Evolutionary conservation across 1,140 invertebrate genomes (phyloP).

Genomic region (Drosophila parabipectinata): DNA sequence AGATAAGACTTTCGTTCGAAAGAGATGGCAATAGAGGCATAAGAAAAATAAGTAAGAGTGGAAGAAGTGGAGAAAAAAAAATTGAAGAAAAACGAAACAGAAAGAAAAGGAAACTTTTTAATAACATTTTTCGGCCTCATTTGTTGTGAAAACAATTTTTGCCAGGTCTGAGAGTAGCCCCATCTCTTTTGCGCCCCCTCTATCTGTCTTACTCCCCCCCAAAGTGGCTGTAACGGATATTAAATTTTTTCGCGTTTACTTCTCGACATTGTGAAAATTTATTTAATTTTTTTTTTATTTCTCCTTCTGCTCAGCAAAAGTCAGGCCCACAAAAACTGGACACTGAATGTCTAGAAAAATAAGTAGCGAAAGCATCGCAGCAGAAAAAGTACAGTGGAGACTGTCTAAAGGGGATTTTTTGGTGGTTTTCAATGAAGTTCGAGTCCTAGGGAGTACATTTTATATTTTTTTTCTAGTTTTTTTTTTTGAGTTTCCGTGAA

Average conservation of each 20-base stretch:
- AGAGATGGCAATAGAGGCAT: not conserved
- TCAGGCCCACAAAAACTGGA: conserved; percentile 39
- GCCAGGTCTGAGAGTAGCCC: conserved; percentile 44
- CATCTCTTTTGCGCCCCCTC: not conserved
- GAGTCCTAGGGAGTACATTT: not conserved
- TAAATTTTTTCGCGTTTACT: conserved; percentile 78
- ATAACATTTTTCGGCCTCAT: conserved; percentile 82
- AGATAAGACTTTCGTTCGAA: conserved; percentile 24
- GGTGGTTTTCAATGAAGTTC: not conserved
- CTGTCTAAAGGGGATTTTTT: not conserved
- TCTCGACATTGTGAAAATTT: conserved; percentile 57
- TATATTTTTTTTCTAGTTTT: no score
- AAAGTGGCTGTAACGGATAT: conserved; percentile 68
- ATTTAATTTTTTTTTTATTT: conserved; percentile 15
- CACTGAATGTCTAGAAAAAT: conserved; percentile 21
- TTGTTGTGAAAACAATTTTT: conserved; percentile 82
- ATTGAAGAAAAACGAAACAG: not conserved
- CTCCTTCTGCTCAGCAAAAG: conserved; percentile 36
- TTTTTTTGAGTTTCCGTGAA: no score
- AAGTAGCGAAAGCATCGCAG: conserved; percentile 25
- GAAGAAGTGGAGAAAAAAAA: not conserved
- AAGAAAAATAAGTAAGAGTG: not conserved
- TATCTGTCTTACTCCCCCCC: not conserved
- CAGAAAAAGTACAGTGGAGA: conserved; percentile 16
- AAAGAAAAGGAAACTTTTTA: conserved; percentile 80